These are phyloP conservation scores for Podarcis raffonei DNA, from an alignment of 2,113 vertebrate species.

Conservation along the genomic window DNA sequence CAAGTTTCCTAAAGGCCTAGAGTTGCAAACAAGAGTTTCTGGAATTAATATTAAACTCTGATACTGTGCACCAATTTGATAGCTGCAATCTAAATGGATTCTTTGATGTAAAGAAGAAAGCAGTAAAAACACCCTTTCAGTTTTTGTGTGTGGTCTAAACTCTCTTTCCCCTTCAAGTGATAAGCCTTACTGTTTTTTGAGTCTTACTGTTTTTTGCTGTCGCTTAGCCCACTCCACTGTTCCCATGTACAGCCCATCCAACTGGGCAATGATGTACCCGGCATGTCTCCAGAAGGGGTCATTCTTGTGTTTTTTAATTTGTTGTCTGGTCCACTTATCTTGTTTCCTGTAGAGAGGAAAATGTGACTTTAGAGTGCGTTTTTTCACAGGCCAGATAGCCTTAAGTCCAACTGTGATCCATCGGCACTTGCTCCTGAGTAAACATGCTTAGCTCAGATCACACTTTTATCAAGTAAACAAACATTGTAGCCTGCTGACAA, in stretches of 20 bases:
- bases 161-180: slow-evolving; percentile 11
- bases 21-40: slow-evolving; percentile 1
- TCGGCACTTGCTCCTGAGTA: neutral
- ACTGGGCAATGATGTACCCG: slow-evolving; percentile 85
- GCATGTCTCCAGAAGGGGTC: slow-evolving; percentile 88
- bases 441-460: neutral
- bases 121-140: neutral
- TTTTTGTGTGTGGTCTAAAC: neutral
- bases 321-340: slow-evolving; percentile 83
- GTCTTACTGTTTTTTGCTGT: slow-evolving; percentile 77
- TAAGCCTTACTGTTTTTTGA: neutral
- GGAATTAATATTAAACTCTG: neutral
- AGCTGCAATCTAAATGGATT: neutral
- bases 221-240: slow-evolving; percentile 79
- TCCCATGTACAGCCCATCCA: slow-evolving; percentile 88
- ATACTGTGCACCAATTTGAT: neutral
- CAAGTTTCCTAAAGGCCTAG: rapidly evolving
- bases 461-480: neutral
- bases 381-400: neutral
- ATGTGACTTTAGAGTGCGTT: slow-evolving; percentile 2
- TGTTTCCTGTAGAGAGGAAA: slow-evolving; percentile 81
- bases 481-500: neutral
- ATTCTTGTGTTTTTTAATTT: slow-evolving; percentile 78
- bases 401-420: neutral
- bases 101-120: slow-evolving; percentile 1